Conservation (phyloP, 2,113 vertebrate genomes). For the Smithornis capensis region DNA sequence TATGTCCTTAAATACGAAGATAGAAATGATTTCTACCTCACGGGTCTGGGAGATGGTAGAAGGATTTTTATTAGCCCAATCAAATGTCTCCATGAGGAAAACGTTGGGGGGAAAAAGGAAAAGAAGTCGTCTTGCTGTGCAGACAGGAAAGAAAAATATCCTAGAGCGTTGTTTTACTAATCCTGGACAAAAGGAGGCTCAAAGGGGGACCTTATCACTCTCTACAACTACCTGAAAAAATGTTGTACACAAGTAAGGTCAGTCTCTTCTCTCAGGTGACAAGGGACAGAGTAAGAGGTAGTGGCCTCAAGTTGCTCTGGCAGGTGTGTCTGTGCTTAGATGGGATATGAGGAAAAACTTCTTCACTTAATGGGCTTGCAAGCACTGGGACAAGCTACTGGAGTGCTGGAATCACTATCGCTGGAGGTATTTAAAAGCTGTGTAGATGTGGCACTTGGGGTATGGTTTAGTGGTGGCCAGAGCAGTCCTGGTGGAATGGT, state of each 20-base stretch:
- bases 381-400: not conserved
- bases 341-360: not conserved
- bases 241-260: not conserved
- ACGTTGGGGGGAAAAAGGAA: not conserved
- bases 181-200: not conserved
- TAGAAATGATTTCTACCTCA: not conserved
- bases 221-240: not conserved
- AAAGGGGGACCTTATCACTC: not conserved
- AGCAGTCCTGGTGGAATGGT: not conserved
- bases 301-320: not conserved
- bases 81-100: not conserved
- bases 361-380: not conserved
- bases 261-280: not conserved
- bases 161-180: not conserved
- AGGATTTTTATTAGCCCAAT: not conserved
- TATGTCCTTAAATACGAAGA: not conserved
- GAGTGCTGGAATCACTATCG: too few relatives aligned
- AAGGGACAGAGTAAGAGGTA: not conserved
- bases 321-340: not conserved
- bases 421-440: not conserved
- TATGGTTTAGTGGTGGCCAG: rapidly evolving
- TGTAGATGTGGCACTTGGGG: too few relatives aligned
- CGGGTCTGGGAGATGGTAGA: not conserved
- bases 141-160: not conserved
- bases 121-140: not conserved